Evolutionary conservation across 2,888 invertebrate genomes (phyloP).

Genomic region (Sesamia inferens): DNA sequence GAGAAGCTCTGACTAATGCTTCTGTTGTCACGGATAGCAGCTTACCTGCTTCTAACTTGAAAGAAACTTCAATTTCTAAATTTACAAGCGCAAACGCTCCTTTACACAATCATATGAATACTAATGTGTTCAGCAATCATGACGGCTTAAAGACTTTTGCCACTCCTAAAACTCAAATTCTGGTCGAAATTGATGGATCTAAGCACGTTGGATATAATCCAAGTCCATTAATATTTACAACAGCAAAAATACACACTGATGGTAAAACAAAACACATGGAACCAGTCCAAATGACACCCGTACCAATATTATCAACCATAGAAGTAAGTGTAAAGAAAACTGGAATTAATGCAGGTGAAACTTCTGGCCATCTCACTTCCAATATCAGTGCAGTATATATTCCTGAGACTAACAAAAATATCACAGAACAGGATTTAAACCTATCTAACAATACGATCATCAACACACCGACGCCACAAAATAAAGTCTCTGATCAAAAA

Average conservation of each 20-base stretch:
- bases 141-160: slow-evolving; percentile 65
- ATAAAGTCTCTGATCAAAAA: slow-evolving; percentile 27
- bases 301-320: slow-evolving; percentile 82
- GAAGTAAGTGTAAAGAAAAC: slow-evolving; percentile 76
- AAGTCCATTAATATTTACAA: slow-evolving; percentile 85
- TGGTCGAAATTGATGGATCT: slow-evolving; percentile 80
- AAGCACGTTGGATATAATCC: slow-evolving; percentile 73
- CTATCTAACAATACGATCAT: slow-evolving; percentile 14
- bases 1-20: slow-evolving; percentile 48
- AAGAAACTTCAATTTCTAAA: slow-evolving; percentile 65
- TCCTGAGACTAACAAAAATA: slow-evolving; percentile 45
- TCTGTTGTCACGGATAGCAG: slow-evolving; percentile 60
- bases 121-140: slow-evolving; percentile 75
- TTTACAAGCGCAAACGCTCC: slow-evolving; percentile 60
- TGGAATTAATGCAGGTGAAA: slow-evolving; percentile 58
- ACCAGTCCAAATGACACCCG: slow-evolving; percentile 81
- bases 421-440: slow-evolving; percentile 42
- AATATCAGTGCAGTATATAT: slow-evolving; percentile 55
- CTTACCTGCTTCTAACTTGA: slow-evolving; percentile 61
- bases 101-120: slow-evolving; percentile 82
- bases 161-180: slow-evolving; percentile 76
- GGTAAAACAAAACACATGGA: slow-evolving; percentile 81
- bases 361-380: slow-evolving; percentile 56
- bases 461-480: slow-evolving; percentile 16
- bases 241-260: slow-evolving; percentile 86